These are phyloP conservation scores for Danio albolineatus DNA, from an alignment of 2,797 vertebrate genomes.

Conservation along the genomic window DNA sequence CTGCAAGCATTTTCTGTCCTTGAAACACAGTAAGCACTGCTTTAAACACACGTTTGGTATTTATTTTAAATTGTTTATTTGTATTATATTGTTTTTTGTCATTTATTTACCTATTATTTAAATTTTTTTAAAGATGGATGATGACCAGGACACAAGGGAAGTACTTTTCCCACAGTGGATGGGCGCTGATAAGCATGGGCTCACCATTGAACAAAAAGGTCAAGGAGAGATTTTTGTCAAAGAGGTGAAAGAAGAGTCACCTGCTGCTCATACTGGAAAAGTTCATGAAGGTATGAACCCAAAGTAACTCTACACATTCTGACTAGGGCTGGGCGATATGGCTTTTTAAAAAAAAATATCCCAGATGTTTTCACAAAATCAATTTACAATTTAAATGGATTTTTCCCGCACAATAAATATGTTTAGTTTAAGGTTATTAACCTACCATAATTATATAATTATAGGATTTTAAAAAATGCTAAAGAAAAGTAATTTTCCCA, in stretches of 20 bases:
- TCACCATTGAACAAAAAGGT: constrained; percentile 88
- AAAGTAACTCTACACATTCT: neutral
- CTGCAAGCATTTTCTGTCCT: neutral
- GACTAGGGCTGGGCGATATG: neutral
- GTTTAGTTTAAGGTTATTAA: too few species aligned
- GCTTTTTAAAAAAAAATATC: too few species aligned
- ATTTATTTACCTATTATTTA: too few species aligned
- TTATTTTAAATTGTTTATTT: neutral
- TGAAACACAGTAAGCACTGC: neutral
- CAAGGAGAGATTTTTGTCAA: constrained; percentile 89
- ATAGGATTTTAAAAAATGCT: too few species aligned
- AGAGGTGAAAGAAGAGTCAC: constrained; percentile 88
- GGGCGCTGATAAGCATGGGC: constrained; percentile 88
- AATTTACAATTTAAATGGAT: too few species aligned
- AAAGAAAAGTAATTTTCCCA: too few species aligned
- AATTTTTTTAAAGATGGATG: constrained; percentile 86
- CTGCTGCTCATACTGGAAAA: constrained; percentile 86
- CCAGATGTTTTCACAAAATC: too few species aligned
- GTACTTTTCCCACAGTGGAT: constrained; percentile 92
- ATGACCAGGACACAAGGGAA: constrained; percentile 89
- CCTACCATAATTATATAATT: too few species aligned
- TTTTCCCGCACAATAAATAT: too few species aligned
- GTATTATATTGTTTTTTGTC: neutral
- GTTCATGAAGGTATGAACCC: constrained; percentile 86
- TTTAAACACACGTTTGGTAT: neutral